A percentile compares a stretch with the other conserved stretches of the same genome.
Conservation (phyloP, 1,140 invertebrate genomes). For the Steinernema khuongi region DNA sequence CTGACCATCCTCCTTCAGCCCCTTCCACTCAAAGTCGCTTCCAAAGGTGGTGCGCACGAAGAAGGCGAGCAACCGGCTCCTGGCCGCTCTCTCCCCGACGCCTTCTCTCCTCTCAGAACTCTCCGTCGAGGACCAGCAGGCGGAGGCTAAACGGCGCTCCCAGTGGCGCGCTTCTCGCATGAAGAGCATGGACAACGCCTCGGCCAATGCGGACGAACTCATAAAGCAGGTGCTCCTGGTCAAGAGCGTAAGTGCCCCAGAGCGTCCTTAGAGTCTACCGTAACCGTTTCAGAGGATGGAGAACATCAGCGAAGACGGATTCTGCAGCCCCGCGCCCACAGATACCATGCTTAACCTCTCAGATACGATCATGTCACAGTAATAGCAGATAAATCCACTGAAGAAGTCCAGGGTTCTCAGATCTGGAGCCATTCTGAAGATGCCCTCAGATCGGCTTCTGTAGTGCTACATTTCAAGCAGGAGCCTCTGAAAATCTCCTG, state of each 20-base stretch:
- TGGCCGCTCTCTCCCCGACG: not conserved
- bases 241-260: not conserved
- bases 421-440: no score
- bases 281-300: not conserved
- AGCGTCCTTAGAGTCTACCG: not conserved
- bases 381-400: not conserved
- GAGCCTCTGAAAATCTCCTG: no score
- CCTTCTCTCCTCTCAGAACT: not conserved
- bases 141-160: not conserved
- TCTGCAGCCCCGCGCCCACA: not conserved
- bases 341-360: not conserved
- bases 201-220: not conserved
- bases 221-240: not conserved
- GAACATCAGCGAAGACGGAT: not conserved
- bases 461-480: no score
- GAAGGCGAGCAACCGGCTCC: not conserved
- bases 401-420: no score
- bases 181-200: not conserved
- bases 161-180: not conserved
- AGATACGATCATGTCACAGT: not conserved
- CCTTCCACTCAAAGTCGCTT: not conserved
- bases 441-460: no score
- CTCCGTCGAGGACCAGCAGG: not conserved
- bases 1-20: not conserved
- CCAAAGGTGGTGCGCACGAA: not conserved